Evolutionary conservation across 2,113 vertebrate genomes (phyloP).

Genomic region (Crocuta crocuta): DNA sequence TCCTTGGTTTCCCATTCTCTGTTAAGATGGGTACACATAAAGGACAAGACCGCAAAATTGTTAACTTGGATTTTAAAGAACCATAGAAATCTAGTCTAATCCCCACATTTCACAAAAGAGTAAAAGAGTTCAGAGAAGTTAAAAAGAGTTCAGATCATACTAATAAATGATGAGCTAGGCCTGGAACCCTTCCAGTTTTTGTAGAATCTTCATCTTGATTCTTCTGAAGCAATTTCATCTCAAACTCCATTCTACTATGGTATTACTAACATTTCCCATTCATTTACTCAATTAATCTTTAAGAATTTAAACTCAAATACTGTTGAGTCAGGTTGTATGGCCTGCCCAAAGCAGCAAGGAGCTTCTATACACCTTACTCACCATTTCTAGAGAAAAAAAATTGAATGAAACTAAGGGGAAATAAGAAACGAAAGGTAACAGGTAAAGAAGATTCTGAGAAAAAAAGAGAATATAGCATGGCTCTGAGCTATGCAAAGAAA

Average conservation of each 20-base stretch:
- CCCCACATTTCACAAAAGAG: neutral
- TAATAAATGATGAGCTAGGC: neutral
- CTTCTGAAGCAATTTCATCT: slow-evolving; percentile 39
- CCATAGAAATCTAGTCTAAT: slow-evolving; percentile 44
- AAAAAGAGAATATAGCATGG: neutral
- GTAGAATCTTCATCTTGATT: neutral
- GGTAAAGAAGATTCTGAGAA: slow-evolving; percentile 45
- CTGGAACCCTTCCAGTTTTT: neutral
- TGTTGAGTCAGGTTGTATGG: neutral
- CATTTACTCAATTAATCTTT: slow-evolving; percentile 11
- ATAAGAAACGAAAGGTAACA: slow-evolving; percentile 35
- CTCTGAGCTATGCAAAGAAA: neutral
- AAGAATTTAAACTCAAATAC: slow-evolving; percentile 15
- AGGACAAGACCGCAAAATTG: neutral
- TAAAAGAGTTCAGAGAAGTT: slow-evolving; percentile 18
- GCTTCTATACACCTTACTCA: neutral
- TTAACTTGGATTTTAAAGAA: slow-evolving; percentile 28
- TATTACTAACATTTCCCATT: slow-evolving; percentile 41
- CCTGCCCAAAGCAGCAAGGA: slow-evolving; percentile 3
- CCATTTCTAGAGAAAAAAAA: neutral
- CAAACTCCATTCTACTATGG: neutral
- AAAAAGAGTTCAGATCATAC: slow-evolving; percentile 11
- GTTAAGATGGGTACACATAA: neutral
- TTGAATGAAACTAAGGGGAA: neutral
- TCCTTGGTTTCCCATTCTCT: neutral